Evolutionary conservation across 2,888 invertebrate species (phyloP).

Genomic region (Lycocerus yunnanus): DNA sequence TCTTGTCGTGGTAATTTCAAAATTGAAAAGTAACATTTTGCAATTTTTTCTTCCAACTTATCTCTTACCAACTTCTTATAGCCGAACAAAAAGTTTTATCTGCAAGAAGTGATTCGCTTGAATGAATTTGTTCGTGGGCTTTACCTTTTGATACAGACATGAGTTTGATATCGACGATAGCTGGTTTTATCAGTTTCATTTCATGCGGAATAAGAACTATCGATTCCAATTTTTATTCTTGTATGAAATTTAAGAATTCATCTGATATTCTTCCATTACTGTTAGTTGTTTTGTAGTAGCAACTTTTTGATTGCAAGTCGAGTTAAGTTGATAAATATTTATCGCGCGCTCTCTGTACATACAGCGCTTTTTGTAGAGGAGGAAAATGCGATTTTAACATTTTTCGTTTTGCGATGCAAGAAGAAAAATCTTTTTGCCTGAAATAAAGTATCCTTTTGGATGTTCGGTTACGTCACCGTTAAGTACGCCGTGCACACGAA

Average conservation of each 20-base stretch:
- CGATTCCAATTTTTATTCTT: not conserved
- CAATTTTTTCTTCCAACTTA: not conserved
- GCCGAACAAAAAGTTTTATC: not conserved
- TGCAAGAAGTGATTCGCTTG: not conserved
- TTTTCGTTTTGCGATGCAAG: not conserved
- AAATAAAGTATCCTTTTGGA: not conserved
- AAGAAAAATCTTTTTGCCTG: not conserved
- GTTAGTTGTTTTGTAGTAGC: not conserved
- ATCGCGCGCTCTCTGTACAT: not conserved
- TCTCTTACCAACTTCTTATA: not conserved
- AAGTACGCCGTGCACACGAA: conserved; percentile 18
- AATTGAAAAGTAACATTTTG: not conserved
- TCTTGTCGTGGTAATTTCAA: not conserved
- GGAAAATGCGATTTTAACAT: not conserved
- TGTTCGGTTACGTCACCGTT: conserved; percentile 16
- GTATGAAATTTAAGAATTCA: not conserved
- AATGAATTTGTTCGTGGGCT: not conserved
- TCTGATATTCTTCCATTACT: not conserved
- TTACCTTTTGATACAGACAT: not conserved
- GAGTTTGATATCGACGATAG: not conserved
- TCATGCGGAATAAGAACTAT: not conserved
- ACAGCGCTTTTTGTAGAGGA: not conserved
- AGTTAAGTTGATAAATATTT: not conserved
- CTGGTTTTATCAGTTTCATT: not conserved
- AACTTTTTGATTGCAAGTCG: not conserved